A percentile compares a stretch with the other conserved stretches of the same genome.
These are phyloP conservation scores for Metallyticus violacea DNA, from an alignment of 2,888 invertebrate species.

Conservation along the genomic window DNA sequence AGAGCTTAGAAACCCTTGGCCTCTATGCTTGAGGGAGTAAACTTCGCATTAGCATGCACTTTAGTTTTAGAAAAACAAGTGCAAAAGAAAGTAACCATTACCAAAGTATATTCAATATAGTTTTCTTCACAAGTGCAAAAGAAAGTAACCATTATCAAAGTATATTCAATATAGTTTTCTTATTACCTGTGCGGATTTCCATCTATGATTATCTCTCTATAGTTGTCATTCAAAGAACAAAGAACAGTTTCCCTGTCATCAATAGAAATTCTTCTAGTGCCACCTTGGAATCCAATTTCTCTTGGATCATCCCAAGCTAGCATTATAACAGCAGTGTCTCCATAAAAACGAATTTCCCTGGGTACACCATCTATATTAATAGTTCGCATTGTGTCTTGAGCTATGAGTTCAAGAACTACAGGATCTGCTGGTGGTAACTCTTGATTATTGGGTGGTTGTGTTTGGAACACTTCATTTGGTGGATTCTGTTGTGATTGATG, in stretches of 20 bases:
- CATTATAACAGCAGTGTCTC: slow-evolving; percentile 78
- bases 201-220: slow-evolving; percentile 70
- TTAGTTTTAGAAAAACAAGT: too few relatives aligned
- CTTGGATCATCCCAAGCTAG: slow-evolving; percentile 83
- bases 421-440: slow-evolving; percentile 50
- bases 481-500: not conserved
- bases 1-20: too few relatives aligned
- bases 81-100: too few relatives aligned
- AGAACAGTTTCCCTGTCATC: slow-evolving; percentile 72
- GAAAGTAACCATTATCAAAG: too few relatives aligned
- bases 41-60: too few relatives aligned
- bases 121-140: too few relatives aligned
- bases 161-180: too few relatives aligned
- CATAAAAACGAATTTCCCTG: slow-evolving; percentile 82
- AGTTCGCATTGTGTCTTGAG: slow-evolving; percentile 69
- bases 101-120: too few relatives aligned
- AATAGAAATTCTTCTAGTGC: slow-evolving; percentile 68
- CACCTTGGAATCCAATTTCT: slow-evolving; percentile 82
- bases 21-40: too few relatives aligned
- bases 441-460: slow-evolving; percentile 16
- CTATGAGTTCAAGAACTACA: slow-evolving; percentile 53
- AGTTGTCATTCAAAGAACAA: slow-evolving; percentile 61
- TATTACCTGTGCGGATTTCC: slow-evolving; percentile 60
- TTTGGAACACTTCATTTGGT: not conserved
- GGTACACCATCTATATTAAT: slow-evolving; percentile 79